Base-by-base conservation (phyloP, 2,888 invertebrate species). In the Ectobius pallidus region DNA sequence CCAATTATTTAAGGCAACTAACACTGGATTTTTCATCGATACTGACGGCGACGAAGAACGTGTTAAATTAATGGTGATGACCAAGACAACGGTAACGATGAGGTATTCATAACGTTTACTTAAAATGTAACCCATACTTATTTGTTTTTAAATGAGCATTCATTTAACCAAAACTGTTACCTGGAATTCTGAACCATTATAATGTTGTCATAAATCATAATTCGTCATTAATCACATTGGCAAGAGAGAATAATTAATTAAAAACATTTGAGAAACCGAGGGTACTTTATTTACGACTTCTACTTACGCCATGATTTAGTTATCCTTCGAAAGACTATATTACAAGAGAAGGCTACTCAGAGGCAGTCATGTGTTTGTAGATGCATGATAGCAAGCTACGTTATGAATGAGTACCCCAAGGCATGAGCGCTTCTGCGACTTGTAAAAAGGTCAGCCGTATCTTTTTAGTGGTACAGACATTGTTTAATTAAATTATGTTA, bases 401-500 rank as follows among this genome's bases (percentile, higher is more conserved):
- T 52, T 52, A 52, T 52, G 52, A 25, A 25, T 25, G 52, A 25
- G 52, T 52, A 52, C 22, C 52, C 52, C 52, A 1, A 25, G 52
- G 52, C 22, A 18, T 11, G 25, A 18, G 25, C 0, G 25, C 52
- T 52, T 22, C 52, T 25, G 25, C 25, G n/a, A 22, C 52, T 9
- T 22, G 25, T 52, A 52, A 52, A 11, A 2, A 52, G 52, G 3
- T 52, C 52, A 52, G 25, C 14, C 52, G n/a, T n/a, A n/a, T 25
- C 16, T 52, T 18, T 52, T 52, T 14, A 2, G 52, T 25, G 25
- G 7, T 52, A 3, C 25, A 30, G 42, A 39, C 22, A 63, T 63
- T 63, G 25, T 63, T 42, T 63, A 63, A 63, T 63, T 63, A 63
- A 63, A 63, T 63, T 63, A 63, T 25, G 42, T 11, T 63, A 63